Evolutionary conservation across 2,888 invertebrate genomes (phyloP), one percentile per base, ranked within the genome.

Genomic region (Tubulanus polymorphus): DNA sequence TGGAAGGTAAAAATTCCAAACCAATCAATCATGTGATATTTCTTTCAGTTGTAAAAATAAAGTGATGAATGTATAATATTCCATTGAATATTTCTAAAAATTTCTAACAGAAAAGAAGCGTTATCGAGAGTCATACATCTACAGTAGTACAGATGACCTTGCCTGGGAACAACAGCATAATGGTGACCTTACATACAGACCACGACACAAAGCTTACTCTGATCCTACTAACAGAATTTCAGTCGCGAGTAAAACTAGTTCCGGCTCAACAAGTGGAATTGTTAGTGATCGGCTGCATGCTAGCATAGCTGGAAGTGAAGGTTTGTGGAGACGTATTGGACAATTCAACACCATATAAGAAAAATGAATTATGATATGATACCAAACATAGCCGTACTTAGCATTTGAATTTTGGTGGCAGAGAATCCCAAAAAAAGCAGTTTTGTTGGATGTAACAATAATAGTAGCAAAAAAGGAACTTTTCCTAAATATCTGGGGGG

Each of bases 261-360:
- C 93, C n/a, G 94, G 93, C 75, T 95, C 94, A 37, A 95, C 95
- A 26, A 94, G 93, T 29, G 95, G 95, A 57, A 93, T 95, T 68
- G 93, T 94, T 47, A 93, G 94, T 78, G 95, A 95, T 79, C 86
- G 93, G 66, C 92, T 93, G 54, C 93, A 93, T 77, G 67, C 71
- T 56, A 93, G 92, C 54, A 90, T 93, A 81, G 94, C 94, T 75
- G 85, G 92, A 48, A 12, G 28, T 18, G 26, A 12, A 8, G 23
- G 23, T 12, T 23, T 18, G 48, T 23, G 48, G 26, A 6, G 6
- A 23, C n/a, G 35, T n/a, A 32, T n/a, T 32, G 10, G 35, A 12
- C 35, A 32, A 32, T 32, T 10, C 35, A 12, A n/a, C 10, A 32
- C 10, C 35, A 32, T 32, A 10, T 32, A n/a, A 12, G 35, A 32